A percentile compares a stretch with the other conserved stretches of the same genome.
phyloP scores from a whole-genome alignment of 2,888 invertebrate species.

The Meiosimyza decipiens region DNA sequence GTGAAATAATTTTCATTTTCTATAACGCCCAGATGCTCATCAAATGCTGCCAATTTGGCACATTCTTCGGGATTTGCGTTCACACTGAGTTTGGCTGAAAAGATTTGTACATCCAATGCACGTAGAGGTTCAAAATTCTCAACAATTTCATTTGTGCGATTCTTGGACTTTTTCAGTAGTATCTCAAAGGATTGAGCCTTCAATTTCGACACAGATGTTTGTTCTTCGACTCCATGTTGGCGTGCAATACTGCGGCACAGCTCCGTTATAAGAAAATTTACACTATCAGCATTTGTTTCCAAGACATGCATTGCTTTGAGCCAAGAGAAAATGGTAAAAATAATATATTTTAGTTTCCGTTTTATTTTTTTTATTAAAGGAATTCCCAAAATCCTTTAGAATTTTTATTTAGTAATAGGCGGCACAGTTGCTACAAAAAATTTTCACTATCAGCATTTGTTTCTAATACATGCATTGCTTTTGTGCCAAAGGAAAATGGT shows the following conservation, averaged over 20 bases:
- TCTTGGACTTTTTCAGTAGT: conserved; percentile 52
- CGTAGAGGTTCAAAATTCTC: conserved; percentile 51
- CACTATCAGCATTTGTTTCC: conserved; percentile 53
- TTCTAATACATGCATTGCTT: conserved; percentile 46
- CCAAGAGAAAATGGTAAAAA: too few species aligned
- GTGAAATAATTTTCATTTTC: conserved; percentile 47
- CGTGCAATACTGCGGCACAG: conserved; percentile 49
- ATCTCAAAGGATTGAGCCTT: conserved; percentile 53
- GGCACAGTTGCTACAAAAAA: conserved; percentile 53
- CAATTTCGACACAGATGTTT: conserved; percentile 51
- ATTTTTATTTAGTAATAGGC: too few species aligned
- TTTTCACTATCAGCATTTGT: conserved; percentile 53
- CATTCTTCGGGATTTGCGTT: conserved; percentile 45
- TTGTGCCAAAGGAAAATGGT: conserved; percentile 9
- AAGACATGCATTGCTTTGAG: too few species aligned
- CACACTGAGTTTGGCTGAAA: conserved; percentile 52
- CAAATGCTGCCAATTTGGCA: conserved; percentile 48
- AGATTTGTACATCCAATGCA: conserved; percentile 51
- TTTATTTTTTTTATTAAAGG: too few species aligned
- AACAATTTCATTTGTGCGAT: conserved; percentile 34
- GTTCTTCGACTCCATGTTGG: conserved; percentile 41
- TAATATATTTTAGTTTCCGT: too few species aligned
- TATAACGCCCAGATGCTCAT: conserved; percentile 48
- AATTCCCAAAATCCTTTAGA: too few species aligned
- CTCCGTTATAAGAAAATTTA: conserved; percentile 52